A percentile compares a stretch with the other conserved stretches of the same genome.
phyloP scores from a whole-genome alignment of 2,888 invertebrate genomes.

The Galeopsomyia nigrocyanea region DNA sequence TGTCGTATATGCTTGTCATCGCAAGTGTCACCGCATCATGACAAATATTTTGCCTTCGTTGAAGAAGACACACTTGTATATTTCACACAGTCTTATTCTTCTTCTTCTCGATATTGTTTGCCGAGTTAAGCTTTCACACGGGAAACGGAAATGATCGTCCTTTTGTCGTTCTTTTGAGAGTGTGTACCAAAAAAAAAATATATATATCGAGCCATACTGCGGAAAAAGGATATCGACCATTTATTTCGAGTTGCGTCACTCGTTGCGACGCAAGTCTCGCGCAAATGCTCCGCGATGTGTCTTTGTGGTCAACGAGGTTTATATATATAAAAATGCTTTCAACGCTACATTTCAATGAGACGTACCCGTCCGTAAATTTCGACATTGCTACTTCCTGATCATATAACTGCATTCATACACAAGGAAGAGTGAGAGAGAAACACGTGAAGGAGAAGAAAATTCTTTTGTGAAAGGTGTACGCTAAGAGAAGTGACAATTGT shows the following conservation, averaged over 20 bases:
- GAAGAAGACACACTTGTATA: neutral
- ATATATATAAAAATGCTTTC: too few species aligned
- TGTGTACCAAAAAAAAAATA: neutral
- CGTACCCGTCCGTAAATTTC: too few species aligned
- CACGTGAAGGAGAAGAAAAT: too few species aligned
- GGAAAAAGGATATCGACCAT: slow-evolving; percentile 41
- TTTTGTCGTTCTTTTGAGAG: slow-evolving; percentile 27
- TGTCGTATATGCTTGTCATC: slow-evolving; percentile 40
- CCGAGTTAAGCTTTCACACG: slow-evolving; percentile 29
- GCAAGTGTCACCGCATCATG: slow-evolving; percentile 25
- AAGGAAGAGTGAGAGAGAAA: too few species aligned
- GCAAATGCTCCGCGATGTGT: too few species aligned
- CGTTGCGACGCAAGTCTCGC: slow-evolving; percentile 17
- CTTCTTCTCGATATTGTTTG: slow-evolving; percentile 23
- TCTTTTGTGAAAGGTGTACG: too few species aligned
- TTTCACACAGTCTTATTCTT: neutral
- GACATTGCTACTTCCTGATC: too few species aligned
- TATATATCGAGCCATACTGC: slow-evolving; percentile 32
- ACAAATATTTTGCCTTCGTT: slow-evolving; percentile 20
- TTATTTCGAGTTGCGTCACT: slow-evolving; percentile 33
- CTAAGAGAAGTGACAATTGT: neutral
- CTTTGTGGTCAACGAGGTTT: too few species aligned
- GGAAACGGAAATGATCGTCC: slow-evolving; percentile 42
- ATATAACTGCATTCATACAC: too few species aligned
- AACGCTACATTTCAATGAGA: too few species aligned